Percentiles rank a stretch among this genome's conserved stretches.
These are phyloP conservation scores for Emydocephalus ijimae DNA, from an alignment of 2,113 vertebrate species.

Conservation along the genomic window DNA sequence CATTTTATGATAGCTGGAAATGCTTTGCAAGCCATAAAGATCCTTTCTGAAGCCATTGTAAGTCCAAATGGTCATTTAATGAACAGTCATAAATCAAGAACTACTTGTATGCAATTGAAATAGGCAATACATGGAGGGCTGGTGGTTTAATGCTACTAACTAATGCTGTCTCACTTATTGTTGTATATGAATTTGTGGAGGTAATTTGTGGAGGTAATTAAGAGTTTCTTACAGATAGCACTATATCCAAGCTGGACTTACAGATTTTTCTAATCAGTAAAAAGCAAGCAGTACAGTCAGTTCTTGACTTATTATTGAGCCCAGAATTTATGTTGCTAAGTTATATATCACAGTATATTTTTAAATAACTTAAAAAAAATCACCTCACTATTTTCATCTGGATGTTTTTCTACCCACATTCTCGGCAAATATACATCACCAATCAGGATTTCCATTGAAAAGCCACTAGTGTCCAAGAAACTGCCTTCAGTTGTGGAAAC, in stretches of 20 bases:
- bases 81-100: background rate
- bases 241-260: background rate
- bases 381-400: constrained; percentile 82
- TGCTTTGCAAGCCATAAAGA: background rate
- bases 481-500: constrained; percentile 72
- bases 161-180: background rate
- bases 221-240: background rate
- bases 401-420: constrained; percentile 88
- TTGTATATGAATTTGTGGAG: background rate
- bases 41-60: background rate
- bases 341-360: background rate
- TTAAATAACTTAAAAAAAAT: background rate
- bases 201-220: background rate
- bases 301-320: background rate
- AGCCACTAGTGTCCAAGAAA: constrained; percentile 69
- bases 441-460: constrained; percentile 71
- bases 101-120: background rate
- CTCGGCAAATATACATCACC: constrained; percentile 74
- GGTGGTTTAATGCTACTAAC: background rate
- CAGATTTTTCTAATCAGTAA: background rate
- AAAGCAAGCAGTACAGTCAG: background rate
- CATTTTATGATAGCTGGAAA: background rate
- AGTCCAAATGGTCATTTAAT: background rate
- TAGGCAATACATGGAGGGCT: background rate
- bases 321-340: background rate